phyloP scores from a whole-genome alignment of 2,888 invertebrate genomes.

The Hedya salicella region DNA sequence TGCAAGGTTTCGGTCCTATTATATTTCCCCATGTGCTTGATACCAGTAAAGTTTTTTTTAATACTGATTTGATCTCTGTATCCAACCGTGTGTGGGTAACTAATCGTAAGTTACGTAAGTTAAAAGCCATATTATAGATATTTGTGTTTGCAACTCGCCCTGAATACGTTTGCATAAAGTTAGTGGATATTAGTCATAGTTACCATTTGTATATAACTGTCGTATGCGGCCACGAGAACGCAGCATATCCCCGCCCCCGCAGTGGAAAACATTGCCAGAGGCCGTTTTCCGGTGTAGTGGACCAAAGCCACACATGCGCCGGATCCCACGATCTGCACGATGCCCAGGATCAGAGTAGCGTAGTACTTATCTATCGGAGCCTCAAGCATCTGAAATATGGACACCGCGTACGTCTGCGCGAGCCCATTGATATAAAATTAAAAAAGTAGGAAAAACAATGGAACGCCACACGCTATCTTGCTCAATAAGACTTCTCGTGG shows the following conservation, averaged over 20 bases:
- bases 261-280: conserved; percentile 88
- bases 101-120: too few relatives aligned
- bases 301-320: conserved; percentile 87
- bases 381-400: conserved; percentile 88
- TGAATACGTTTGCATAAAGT: too few relatives aligned
- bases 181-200: neutral
- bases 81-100: too few relatives aligned
- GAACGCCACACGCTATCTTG: too few relatives aligned
- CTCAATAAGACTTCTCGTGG: too few relatives aligned
- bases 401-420: conserved; percentile 88
- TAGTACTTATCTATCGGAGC: conserved; percentile 91
- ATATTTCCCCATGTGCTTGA: too few relatives aligned
- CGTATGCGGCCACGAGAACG: conserved; percentile 85
- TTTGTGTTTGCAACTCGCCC: too few relatives aligned
- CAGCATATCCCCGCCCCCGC: conserved; percentile 88
- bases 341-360: conserved; percentile 89
- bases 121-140: too few relatives aligned
- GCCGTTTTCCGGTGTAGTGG: conserved; percentile 90
- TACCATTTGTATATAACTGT: conserved; percentile 64
- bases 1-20: too few relatives aligned
- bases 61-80: too few relatives aligned
- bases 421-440: neutral
- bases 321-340: conserved; percentile 88
- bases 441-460: too few relatives aligned
- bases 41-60: too few relatives aligned